Evolutionary conservation across 2,797 vertebrate species (phyloP).

Genomic region (Pseudopleuronectes americanus): DNA sequence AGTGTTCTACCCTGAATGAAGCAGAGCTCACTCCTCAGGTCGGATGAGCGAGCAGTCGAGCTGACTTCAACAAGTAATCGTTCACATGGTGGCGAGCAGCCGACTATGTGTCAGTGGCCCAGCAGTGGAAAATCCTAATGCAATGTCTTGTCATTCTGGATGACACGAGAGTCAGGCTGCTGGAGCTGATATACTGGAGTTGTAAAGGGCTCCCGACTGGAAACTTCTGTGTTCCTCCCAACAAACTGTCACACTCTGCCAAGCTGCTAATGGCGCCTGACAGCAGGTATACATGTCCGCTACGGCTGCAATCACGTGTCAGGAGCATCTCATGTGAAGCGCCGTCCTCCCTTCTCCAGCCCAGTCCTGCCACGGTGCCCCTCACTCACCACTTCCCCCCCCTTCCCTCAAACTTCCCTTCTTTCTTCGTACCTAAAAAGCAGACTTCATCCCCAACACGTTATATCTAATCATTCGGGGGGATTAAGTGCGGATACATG

Average conservation of each 20-base stretch:
- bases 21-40: conserved; percentile 1
- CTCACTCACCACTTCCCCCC: conserved; percentile 39
- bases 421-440: conserved; percentile 54
- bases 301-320: conserved; percentile 29
- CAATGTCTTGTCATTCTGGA: conserved; percentile 35
- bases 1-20: conserved; percentile 22
- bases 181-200: conserved; percentile 10
- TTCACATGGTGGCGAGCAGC: conserved; percentile 32
- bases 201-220: conserved; percentile 18
- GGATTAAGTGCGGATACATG: conserved; percentile 75
- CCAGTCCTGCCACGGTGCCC: conserved; percentile 55
- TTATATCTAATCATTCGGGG: conserved; percentile 60
- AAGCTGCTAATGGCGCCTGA: conserved; percentile 35
- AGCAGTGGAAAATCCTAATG: conserved; percentile 35
- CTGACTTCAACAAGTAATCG: conserved; percentile 20
- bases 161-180: conserved; percentile 24
- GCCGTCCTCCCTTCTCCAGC: conserved; percentile 51
- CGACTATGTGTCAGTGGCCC: conserved; percentile 30
- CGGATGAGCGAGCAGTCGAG: neutral
- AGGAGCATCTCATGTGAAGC: conserved; percentile 26
- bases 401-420: conserved; percentile 28
- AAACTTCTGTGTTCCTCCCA: conserved; percentile 27
- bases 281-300: conserved; percentile 34
- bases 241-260: conserved; percentile 42
- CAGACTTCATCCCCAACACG: conserved; percentile 69